Percentiles rank a stretch among this genome's conserved stretches.
Conservation (phyloP, 2,113 vertebrate genomes). For the Dasypus novemcinctus region DNA sequence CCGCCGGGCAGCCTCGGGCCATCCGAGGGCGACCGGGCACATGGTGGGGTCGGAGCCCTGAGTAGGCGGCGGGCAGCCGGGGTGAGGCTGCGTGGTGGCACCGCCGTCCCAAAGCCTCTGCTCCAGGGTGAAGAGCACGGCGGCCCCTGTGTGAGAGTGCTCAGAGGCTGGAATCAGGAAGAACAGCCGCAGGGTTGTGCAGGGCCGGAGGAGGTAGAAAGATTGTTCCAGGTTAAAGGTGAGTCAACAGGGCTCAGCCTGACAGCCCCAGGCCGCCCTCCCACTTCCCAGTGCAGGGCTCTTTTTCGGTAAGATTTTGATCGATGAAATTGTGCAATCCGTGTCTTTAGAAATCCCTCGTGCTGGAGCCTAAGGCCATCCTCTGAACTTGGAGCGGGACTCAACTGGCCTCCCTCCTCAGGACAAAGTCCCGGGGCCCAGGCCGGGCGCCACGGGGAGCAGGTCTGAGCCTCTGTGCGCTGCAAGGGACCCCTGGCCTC, state of each 20-base stretch:
- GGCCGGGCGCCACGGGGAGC: neutral
- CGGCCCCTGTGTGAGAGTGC: neutral
- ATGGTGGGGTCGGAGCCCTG: fast-evolving
- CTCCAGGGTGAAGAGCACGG: neutral
- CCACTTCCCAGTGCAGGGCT: fast-evolving
- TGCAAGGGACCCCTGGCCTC: neutral
- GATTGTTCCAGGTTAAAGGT: neutral
- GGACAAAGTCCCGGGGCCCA: neutral
- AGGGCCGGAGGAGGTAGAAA: neutral
- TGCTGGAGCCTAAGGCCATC: neutral
- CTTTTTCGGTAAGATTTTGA: neutral
- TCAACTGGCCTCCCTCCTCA: conserved; percentile 4
- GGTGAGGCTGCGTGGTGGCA: fast-evolving
- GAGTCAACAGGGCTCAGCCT: no score
- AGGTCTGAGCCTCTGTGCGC: neutral
- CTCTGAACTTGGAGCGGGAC: neutral
- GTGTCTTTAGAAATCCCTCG: neutral
- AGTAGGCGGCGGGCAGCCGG: neutral
- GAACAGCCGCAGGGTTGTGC: no score
- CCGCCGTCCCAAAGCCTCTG: fast-evolving
- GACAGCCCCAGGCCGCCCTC: neutral
- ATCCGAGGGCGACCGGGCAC: neutral
- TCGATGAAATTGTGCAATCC: neutral
- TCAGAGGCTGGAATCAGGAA: neutral
- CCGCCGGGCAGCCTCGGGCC: fast-evolving